Base-by-base conservation (phyloP, 2,113 vertebrate genomes). In the Bubalus kerabau region DNA sequence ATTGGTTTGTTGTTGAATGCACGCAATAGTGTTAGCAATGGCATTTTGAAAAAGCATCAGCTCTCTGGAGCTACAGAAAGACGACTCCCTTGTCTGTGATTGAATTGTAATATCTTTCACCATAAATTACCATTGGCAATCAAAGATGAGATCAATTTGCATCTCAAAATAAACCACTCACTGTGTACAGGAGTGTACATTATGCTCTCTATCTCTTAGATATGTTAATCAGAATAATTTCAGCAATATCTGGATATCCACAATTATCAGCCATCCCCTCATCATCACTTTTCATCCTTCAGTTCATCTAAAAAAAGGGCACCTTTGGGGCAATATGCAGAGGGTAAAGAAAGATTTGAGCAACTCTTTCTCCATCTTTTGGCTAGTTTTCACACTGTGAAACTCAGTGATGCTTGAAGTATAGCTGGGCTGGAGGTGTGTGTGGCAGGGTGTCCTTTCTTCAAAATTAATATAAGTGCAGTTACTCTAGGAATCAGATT, bases 341-440 rank as follows among this genome's bases (percentile, higher is more conserved):
- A 91, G 0, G n/a, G 78, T 84, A 7, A 90, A 8, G 16, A 82
- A 95, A 12, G 28, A 30, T 11, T 95, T 86, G 7, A 98, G 64
- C 7, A 97, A 48, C 48, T 74, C 32, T 50, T 78, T 60, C 80
- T 95, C 36, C 46, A 43, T 87, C 71, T 87, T 93, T 59, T 43
- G 5, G 24, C 81, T 95, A 96, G 54, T 95, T 94, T 48, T 87
- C 87, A 87, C 28, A 60, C 10, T 86, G 23, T 91, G 81, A 91
- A 94, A 90, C n/a, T 83, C 96, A 60, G 5, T 94, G 48, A 74
- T 90, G 23, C 95, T 94, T 93, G 60, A 98, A 98, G 97, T 74
- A 10, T 0, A 11, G 30, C 93, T 94, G 40, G 46, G 48, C 21
- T 82, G 7, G 50, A 19, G 9, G 24, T n/a, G 2, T 86, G 24